Conservation (phyloP, 2,888 invertebrate genomes). For the Merodon equestris region DNA sequence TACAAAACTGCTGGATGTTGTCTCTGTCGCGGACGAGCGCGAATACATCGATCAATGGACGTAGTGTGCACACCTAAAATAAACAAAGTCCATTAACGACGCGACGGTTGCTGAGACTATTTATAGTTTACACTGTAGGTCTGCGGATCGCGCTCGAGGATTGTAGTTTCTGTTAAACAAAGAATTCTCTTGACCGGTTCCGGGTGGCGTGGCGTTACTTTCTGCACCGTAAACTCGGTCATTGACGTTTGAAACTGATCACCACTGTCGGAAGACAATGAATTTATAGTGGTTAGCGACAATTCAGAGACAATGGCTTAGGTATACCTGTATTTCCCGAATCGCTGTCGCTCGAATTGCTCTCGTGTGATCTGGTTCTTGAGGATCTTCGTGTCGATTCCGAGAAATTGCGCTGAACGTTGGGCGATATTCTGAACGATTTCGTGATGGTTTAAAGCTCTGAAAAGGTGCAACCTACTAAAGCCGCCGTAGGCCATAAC, state of each 20-base stretch:
- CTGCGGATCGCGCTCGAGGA: slow-evolving; percentile 97
- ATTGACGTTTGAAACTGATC: slow-evolving; percentile 98
- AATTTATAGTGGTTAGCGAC: background rate
- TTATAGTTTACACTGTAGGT: slow-evolving; percentile 92
- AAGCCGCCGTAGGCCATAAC: slow-evolving; percentile 95
- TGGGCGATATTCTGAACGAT: slow-evolving; percentile 93
- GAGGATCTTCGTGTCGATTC: slow-evolving; percentile 89
- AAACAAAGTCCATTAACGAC: background rate
- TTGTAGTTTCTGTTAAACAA: slow-evolving; percentile 96
- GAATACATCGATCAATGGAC: slow-evolving; percentile 91
- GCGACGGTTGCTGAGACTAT: too few relatives aligned
- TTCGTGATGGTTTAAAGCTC: slow-evolving; percentile 90
- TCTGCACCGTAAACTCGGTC: slow-evolving; percentile 97
- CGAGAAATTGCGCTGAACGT: slow-evolving; percentile 88
- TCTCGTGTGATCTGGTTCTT: slow-evolving; percentile 91
- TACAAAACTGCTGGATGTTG: slow-evolving; percentile 94
- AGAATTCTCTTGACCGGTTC: slow-evolving; percentile 93
- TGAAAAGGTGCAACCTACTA: slow-evolving; percentile 94
- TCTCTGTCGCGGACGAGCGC: slow-evolving; percentile 93
- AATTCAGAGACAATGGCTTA: background rate
- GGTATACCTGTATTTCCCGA: slow-evolving; percentile 93
- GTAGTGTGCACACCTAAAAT: slow-evolving; percentile 85
- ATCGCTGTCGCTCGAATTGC: slow-evolving; percentile 91
- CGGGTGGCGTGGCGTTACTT: slow-evolving; percentile 89
- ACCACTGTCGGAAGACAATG: slow-evolving; percentile 81